A percentile compares a stretch with the other conserved stretches of the same genome.
These are phyloP conservation scores for Ectemnius continuus DNA, from an alignment of 2,888 invertebrate genomes.

Conservation along the genomic window DNA sequence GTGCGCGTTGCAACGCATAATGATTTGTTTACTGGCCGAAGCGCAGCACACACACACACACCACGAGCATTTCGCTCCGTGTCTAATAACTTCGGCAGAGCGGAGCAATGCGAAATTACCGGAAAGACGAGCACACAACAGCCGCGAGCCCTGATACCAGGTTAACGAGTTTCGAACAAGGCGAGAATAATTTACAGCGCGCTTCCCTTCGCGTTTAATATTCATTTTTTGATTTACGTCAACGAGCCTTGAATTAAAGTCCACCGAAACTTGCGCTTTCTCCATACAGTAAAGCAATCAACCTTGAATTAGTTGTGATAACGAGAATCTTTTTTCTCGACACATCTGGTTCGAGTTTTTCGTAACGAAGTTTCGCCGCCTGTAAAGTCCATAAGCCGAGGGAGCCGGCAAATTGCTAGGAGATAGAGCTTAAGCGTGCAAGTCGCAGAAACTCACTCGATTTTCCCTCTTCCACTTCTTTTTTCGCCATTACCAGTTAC, in stretches of 20 bases:
- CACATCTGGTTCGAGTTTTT: conserved; percentile 17
- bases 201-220: too few species aligned
- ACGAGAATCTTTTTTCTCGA: conserved; percentile 28
- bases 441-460: conserved; percentile 18
- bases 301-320: conserved; percentile 8
- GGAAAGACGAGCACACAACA: too few species aligned
- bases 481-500: background rate
- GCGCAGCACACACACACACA: background rate
- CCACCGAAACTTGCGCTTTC: too few species aligned
- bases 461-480: background rate
- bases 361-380: conserved; percentile 27
- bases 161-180: background rate
- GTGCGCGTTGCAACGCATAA: conserved; percentile 17
- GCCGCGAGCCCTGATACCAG: too few species aligned
- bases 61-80: background rate
- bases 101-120: too few species aligned
- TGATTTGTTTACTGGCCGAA: conserved; percentile 13
- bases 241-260: too few species aligned
- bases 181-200: too few species aligned
- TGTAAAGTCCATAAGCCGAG: conserved; percentile 23
- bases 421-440: conserved; percentile 14
- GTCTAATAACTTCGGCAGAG: background rate
- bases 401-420: conserved; percentile 44
- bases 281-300: too few species aligned
- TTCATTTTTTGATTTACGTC: too few species aligned